These are phyloP conservation scores for Pampusana beccarii DNA, from an alignment of 2,113 vertebrate genomes.

Conservation along the genomic window DNA sequence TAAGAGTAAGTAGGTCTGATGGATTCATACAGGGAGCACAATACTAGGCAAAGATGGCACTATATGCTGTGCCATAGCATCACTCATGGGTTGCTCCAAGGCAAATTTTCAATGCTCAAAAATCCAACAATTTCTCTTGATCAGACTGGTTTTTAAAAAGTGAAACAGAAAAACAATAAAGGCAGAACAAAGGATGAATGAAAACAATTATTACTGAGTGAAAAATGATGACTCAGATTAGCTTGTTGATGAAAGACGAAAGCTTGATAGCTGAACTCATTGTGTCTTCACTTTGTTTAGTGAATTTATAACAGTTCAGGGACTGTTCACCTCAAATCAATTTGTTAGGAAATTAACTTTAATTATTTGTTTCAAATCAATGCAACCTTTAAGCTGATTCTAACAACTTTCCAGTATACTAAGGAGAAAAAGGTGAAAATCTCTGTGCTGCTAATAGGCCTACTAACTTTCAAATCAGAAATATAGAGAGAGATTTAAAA, in stretches of 20 bases:
- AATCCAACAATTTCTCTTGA: not conserved
- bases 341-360: conserved; percentile 23
- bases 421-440: not conserved
- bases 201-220: not conserved
- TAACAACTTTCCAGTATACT: not conserved
- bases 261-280: not conserved
- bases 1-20: not conserved
- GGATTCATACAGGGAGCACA: not conserved
- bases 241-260: conserved; percentile 16
- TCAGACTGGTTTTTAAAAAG: not conserved
- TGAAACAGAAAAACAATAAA: conserved; percentile 12
- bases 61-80: not conserved
- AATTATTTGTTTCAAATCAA: conserved; percentile 35
- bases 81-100: not conserved
- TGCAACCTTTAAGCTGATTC: not conserved
- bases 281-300: not conserved
- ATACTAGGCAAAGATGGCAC: not conserved
- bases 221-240: conserved; percentile 17
- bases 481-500: not conserved
- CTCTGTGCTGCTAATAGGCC: not conserved
- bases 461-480: not conserved
- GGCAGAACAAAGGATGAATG: conserved; percentile 9
- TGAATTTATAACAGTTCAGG: not conserved
- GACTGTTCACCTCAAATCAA: not conserved
- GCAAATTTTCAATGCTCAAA: not conserved